Base-by-base conservation (phyloP, 2,113 vertebrate genomes). In the Leptocoma aspasia region DNA sequence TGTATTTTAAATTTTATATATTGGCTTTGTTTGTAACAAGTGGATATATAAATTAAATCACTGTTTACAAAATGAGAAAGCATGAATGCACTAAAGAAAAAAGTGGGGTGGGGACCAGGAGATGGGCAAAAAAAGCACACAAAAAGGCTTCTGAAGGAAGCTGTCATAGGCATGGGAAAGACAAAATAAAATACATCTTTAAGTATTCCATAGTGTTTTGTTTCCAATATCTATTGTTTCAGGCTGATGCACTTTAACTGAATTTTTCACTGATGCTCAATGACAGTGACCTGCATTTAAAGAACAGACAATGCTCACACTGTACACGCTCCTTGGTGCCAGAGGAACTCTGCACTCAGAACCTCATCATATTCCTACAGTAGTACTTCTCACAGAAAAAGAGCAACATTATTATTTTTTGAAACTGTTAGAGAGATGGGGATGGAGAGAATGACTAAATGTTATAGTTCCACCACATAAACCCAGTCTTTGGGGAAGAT, bases 291-390 rank as follows among this genome's bases (percentile, higher is more conserved):
- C 63, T 44, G 39, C 30, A 50, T 75, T 76, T 87, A 39, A 65
- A 63, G 63, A 86, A 61, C n/a, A 72, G 53, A 54, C 30, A 78
- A 79, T 3, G 24, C 17, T 54, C 41, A 42, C 61, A 52, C 26
- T 7, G 1, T 39, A 57, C 2, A 2, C 4, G 47, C 2, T 6
- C 31, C 19, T 52, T 0, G 0, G 18, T 45, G 19, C 60, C 54
- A 37, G 22, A 44, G 20, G 15, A 94, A 37, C 59, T 70, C 42
- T 73, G 64, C 47, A 73, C 80, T 81, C 24, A 47, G 17, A 78
- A 44, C 30, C 33, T 61, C 11, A 11, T 21, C 39, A 61, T 35
- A 80, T 64, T 86, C 64, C 65, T 82, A 44, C 47, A 71, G 9
- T 1, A 71, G 31, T 11, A 64, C 11, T 70, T 81, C 54, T 84